phyloP scores from a whole-genome alignment of 2,888 invertebrate genomes.

The Rhamphomyia laevipes region DNA sequence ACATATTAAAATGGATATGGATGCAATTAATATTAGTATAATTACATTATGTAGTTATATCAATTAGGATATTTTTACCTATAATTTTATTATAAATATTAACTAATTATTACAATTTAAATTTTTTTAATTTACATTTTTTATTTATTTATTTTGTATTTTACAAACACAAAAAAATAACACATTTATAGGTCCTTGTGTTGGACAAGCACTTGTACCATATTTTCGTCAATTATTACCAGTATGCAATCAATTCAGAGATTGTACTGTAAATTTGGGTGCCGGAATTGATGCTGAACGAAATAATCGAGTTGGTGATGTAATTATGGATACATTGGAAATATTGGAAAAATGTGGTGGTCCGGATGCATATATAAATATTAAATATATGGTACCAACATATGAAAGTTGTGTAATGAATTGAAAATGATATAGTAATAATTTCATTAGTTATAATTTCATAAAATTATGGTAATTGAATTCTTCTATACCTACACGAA shows the following conservation, averaged over 20 bases:
- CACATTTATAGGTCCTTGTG: conserved; percentile 28
- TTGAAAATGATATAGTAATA: background rate
- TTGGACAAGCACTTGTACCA: conserved; percentile 91
- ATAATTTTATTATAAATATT: background rate
- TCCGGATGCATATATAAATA: conserved; percentile 92
- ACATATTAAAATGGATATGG: too few species aligned
- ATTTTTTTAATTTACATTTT: too few species aligned
- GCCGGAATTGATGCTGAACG: conserved; percentile 80
- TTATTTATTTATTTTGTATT: too few species aligned
- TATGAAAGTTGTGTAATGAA: conserved; percentile 72
- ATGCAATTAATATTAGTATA: too few species aligned
- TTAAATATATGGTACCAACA: conserved; percentile 97
- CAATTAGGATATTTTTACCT: too few species aligned
- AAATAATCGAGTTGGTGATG: conserved; percentile 75
- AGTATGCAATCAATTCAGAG: conserved; percentile 69
- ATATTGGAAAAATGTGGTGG: conserved; percentile 85
- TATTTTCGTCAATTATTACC: conserved; percentile 92
- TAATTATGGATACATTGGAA: conserved; percentile 86
- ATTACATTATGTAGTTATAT: too few species aligned
- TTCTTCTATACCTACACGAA: too few species aligned
- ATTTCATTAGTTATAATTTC: background rate
- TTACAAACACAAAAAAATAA: background rate
- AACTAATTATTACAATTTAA: too few species aligned
- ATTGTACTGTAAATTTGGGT: conserved; percentile 59
- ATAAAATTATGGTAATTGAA: too few species aligned